These are phyloP conservation scores for Thereva unica DNA, from an alignment of 2,888 invertebrate genomes.

Conservation along the genomic window DNA sequence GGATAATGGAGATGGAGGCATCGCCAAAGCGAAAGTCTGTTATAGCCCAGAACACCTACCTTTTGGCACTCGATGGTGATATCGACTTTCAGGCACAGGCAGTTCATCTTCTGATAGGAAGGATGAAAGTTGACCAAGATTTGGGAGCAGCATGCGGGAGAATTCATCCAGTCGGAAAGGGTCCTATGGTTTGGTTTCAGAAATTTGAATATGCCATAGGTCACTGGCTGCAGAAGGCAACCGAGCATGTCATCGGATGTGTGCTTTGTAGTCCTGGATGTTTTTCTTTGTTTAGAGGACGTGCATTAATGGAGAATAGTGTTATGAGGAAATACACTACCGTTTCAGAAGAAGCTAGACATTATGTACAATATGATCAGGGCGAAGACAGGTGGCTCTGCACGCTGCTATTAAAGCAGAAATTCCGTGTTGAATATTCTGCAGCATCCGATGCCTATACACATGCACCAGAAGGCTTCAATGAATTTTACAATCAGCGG, in stretches of 20 bases:
- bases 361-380: conserved; percentile 92
- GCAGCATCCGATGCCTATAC: conserved; percentile 95
- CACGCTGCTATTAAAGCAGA: conserved; percentile 86
- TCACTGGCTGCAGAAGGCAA: conserved; percentile 91
- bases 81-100: conserved; percentile 85
- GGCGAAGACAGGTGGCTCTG: conserved; percentile 98
- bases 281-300: conserved; percentile 86
- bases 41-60: conserved; percentile 79
- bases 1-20: conserved; percentile 69
- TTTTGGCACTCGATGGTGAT: conserved; percentile 85
- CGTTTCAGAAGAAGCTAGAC: conserved; percentile 74
- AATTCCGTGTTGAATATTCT: conserved; percentile 90
- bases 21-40: conserved; percentile 62
- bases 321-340: conserved; percentile 89
- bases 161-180: conserved; percentile 83
- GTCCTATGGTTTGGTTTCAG: conserved; percentile 85
- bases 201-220: conserved; percentile 90
- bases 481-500: conserved; percentile 92
- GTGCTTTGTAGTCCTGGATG: conserved; percentile 92
- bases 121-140: conserved; percentile 82
- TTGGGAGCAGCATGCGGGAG: conserved; percentile 88
- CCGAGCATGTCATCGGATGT: conserved; percentile 87
- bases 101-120: conserved; percentile 76
- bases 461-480: conserved; percentile 89
- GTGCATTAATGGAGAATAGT: conserved; percentile 87